Percentiles rank a stretch among this genome's conserved stretches.
Evolutionary conservation across 2,113 vertebrate species (phyloP).

Genomic region (Labeo catla): DNA sequence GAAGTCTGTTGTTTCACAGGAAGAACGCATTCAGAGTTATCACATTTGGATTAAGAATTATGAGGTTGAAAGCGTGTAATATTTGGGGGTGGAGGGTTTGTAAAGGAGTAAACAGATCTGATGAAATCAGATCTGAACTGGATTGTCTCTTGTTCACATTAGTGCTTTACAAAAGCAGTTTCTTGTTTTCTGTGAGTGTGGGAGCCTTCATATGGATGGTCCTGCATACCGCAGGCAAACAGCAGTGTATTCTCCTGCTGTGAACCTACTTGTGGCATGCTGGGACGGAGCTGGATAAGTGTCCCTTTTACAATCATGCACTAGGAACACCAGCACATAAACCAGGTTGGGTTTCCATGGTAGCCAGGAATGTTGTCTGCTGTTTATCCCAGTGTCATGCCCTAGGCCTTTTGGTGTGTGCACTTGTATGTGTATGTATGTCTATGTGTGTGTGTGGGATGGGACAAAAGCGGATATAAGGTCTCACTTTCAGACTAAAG

Average conservation of each 20-base stretch:
- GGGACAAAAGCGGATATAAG: background rate
- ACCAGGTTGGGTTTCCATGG: slow-evolving; percentile 45
- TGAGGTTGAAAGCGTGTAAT: background rate
- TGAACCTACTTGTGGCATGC: slow-evolving; percentile 19
- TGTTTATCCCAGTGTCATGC: slow-evolving; percentile 22
- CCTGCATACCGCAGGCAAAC: background rate
- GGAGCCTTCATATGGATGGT: background rate
- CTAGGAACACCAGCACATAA: slow-evolving; percentile 18
- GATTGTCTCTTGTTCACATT: background rate
- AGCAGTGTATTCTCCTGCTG: background rate
- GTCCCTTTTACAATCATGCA: slow-evolving; percentile 7
- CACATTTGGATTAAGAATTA: background rate
- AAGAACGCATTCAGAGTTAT: background rate
- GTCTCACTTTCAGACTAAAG: background rate
- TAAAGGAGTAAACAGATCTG: background rate
- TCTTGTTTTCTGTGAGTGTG: background rate
- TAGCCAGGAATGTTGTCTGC: slow-evolving; percentile 54
- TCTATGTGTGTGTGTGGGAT: background rate
- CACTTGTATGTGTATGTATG: background rate
- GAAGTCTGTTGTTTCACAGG: background rate
- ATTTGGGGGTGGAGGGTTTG: too few species aligned
- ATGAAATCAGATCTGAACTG: background rate
- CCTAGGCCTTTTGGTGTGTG: slow-evolving; percentile 5
- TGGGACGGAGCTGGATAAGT: slow-evolving; percentile 19
- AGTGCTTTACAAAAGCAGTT: background rate